phyloP scores from a whole-genome alignment of 2,888 invertebrate species.

The Macaria notata region DNA sequence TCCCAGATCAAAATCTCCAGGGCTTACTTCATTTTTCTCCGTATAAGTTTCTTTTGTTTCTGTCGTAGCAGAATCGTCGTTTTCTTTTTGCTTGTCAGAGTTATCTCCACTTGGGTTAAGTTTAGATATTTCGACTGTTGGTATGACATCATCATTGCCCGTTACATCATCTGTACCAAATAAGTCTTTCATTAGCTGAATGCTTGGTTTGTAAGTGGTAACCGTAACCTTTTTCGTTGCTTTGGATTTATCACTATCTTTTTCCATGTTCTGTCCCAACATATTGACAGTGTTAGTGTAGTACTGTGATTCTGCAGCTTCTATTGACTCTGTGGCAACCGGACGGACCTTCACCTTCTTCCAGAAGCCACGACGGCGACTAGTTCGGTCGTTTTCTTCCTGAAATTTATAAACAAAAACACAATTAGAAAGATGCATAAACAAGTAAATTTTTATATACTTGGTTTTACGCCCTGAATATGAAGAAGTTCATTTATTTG shows the following conservation, averaged over 20 bases:
- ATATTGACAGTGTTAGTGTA: slow-evolving; percentile 82
- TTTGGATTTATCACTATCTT: slow-evolving; percentile 48
- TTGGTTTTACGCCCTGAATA: no score
- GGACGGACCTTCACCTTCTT: slow-evolving; percentile 86
- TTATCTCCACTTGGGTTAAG: slow-evolving; percentile 31
- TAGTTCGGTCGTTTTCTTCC: slow-evolving; percentile 54
- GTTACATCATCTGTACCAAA: slow-evolving; percentile 51
- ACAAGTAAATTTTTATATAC: no score
- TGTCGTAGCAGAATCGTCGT: slow-evolving; percentile 36
- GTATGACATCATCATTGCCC: slow-evolving; percentile 19
- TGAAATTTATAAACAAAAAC: slow-evolving; percentile 40
- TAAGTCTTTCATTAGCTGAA: slow-evolving; percentile 58
- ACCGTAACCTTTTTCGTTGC: slow-evolving; percentile 48
- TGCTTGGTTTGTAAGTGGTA: slow-evolving; percentile 69
- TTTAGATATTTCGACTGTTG: slow-evolving; percentile 60
- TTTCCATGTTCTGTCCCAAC: slow-evolving; percentile 54
- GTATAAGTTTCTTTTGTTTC: slow-evolving; percentile 44
- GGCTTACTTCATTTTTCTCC: slow-evolving; percentile 42
- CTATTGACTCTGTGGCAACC: slow-evolving; percentile 84
- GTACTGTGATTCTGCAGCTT: slow-evolving; percentile 90
- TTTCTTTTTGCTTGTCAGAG: slow-evolving; percentile 17
- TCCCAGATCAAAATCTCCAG: slow-evolving; percentile 72
- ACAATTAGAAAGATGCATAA: neutral
- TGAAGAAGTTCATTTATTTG: no score
- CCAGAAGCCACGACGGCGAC: slow-evolving; percentile 87